Evolutionary conservation across 2,888 invertebrate species (phyloP).

Genomic region (Corbicula japonica): DNA sequence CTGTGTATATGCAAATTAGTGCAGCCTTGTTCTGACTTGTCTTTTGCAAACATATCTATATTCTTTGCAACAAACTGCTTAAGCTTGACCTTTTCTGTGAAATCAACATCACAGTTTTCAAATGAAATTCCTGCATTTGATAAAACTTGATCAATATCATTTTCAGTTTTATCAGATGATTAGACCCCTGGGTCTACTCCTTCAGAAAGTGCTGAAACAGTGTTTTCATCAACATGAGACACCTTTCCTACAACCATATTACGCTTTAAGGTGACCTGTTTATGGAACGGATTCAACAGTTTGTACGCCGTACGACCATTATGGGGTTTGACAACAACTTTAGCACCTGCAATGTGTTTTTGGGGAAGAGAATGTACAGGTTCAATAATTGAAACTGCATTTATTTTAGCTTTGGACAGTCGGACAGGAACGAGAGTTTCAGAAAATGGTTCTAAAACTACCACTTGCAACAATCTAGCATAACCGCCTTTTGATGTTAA

Average conservation of each 20-base stretch:
- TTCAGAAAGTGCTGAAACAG: neutral
- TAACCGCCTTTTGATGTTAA: too few species aligned
- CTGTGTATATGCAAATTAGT: conserved; percentile 46
- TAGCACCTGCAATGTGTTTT: too few species aligned
- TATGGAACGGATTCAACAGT: too few species aligned
- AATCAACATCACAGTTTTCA: conserved; percentile 21
- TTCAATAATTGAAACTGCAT: too few species aligned
- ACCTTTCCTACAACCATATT: conserved; percentile 15
- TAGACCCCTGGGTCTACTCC: neutral
- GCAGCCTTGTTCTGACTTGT: conserved; percentile 27
- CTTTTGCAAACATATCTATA: conserved; percentile 39
- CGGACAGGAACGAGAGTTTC: too few species aligned
- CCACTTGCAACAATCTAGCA: too few species aligned
- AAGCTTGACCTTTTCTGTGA: conserved; percentile 10
- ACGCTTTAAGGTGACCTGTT: too few species aligned
- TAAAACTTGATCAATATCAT: neutral
- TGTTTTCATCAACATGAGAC: neutral
- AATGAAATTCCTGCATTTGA: neutral
- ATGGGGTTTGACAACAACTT: too few species aligned
- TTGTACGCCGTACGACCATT: too few species aligned
- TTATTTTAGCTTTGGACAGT: too few species aligned
- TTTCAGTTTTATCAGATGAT: neutral
- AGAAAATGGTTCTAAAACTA: too few species aligned
- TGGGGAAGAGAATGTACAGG: too few species aligned
- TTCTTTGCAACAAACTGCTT: conserved; percentile 21